phyloP scores from a whole-genome alignment of 2,113 vertebrate genomes.

The cattle (Bos taurus) region ARS-UCD2.0 NC_037333.1:2207501-2208000 shows the following conservation, averaged over 20 bases:
- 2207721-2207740: conserved; percentile 29
- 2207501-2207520: neutral
- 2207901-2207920: conserved; percentile 37
- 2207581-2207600: neutral
- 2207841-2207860: neutral
- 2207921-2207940: conserved; percentile 35
- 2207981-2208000: conserved; percentile 32
- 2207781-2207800: neutral
- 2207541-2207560: neutral
- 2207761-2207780: conserved; percentile 38
- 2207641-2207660: neutral
- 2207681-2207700: neutral
- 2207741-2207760: conserved; percentile 41
- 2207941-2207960: conserved; percentile 43
- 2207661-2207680: neutral
- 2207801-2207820: conserved; percentile 33
- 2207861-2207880: conserved; percentile 27
- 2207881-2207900: conserved; percentile 33
- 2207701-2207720: neutral
- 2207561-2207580: neutral
- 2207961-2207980: conserved; percentile 40
- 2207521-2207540: neutral
- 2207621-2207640: neutral
- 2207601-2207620: neutral
- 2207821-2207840: conserved; percentile 12